Conservation (phyloP, 2,888 invertebrate species). For the Aradus depressus region DNA sequence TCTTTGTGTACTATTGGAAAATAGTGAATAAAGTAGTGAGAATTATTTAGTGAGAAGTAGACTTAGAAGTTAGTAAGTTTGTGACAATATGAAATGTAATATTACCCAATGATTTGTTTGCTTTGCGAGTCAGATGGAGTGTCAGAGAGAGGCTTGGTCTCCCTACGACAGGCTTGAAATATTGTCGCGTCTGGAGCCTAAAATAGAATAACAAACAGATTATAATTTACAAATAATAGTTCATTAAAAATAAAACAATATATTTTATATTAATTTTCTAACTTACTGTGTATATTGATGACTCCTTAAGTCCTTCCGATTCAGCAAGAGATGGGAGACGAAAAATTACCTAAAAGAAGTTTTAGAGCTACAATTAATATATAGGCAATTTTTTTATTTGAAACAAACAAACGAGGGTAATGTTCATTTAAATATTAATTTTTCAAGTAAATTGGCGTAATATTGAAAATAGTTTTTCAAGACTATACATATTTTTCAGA, state of each 20-base stretch:
- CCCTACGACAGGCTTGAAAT: slow-evolving; percentile 22
- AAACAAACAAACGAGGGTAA: too few species aligned
- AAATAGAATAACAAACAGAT: background rate
- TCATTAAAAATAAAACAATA: background rate
- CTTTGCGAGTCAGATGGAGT: background rate
- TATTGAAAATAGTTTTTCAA: slow-evolving; percentile 1
- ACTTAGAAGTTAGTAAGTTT: too few species aligned
- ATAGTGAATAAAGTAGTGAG: too few species aligned
- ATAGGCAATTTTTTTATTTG: too few species aligned
- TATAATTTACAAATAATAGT: background rate
- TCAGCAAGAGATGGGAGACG: slow-evolving; percentile 64
- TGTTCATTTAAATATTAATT: too few species aligned
- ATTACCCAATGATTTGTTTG: slow-evolving; percentile 14
- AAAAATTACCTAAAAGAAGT: slow-evolving; percentile 59
- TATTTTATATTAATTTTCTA: background rate
- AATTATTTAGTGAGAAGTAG: too few species aligned
- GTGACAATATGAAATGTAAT: too few species aligned
- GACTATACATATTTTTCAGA: background rate
- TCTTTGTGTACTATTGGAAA: too few species aligned
- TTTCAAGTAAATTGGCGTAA: too few species aligned
- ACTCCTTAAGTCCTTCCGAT: slow-evolving; percentile 39
- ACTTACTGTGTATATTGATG: slow-evolving; percentile 19
- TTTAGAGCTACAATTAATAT: too few species aligned
- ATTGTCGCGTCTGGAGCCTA: slow-evolving; percentile 25
- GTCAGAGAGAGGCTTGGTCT: slow-evolving; percentile 23